Base-by-base conservation (phyloP, 37 sponge, comb jelly and placozoan species). In the Aphrocallistes beatrix region DNA sequence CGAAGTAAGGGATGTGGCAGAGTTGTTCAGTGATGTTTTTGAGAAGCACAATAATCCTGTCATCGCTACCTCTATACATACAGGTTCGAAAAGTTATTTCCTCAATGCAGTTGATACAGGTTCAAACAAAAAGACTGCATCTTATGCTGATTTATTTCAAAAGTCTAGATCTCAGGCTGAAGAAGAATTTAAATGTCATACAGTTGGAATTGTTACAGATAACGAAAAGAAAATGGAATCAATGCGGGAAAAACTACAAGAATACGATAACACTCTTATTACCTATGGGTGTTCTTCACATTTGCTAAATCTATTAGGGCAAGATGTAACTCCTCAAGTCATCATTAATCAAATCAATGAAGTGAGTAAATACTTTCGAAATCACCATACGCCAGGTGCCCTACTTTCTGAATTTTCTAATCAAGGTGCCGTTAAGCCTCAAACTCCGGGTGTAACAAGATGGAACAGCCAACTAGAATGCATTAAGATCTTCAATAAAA, bases 11-110 rank as follows among this genome's bases (percentile, higher is more conserved):
- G 75, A 60, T 60, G 25, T 60, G 21, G 75, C 75, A 60, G 75
- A 60, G 75, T 60, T 60, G 75, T 60, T 60, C 75, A 60, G 75
- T 60, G 75, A 60, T 60, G 75, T 60, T 60, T 60, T 60, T 60
- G 75, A 60, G 75, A 60, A 60, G n/a, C 75, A 32, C 3, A 60
- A 60, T 60, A 60, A 60, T 60, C 75, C 75, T 19, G 75, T 60
- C n/a, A 60, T 60, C n/a, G 75, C 75, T 60, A 60, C 32, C n/a
- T 60, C 75, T 30, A 60, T 60, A 19, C 75, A 60, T 30, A 60
- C 75, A 25, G 75, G 75, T 60, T 60, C n/a, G n/a, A n/a, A n/a
- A n/a, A n/a, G n/a, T 25, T 60, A 60, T 60, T 28, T 60, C n/a
- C 8, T 6, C n/a, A 47, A 60, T 60, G 34, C 75, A 60, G 75